Conservation (phyloP, 2,888 invertebrate genomes). For the Junonia oenone region DNA sequence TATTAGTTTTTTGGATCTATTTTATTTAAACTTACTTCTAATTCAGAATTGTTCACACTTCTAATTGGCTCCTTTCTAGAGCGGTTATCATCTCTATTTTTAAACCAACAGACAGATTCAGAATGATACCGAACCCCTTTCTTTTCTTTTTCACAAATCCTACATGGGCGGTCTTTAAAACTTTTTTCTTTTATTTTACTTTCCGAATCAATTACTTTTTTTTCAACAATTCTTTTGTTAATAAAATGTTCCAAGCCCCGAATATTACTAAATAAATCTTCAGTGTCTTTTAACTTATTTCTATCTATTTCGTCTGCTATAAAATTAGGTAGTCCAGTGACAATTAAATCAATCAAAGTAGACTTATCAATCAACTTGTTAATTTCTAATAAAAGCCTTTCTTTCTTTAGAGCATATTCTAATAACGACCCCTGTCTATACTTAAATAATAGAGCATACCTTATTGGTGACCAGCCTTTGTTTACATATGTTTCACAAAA, state of each 20-base stretch:
- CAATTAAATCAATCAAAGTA: no score
- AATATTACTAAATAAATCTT: constrained; percentile 22
- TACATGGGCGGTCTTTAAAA: constrained; percentile 13
- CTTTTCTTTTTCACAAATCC: constrained; percentile 22
- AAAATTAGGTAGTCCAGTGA: no score
- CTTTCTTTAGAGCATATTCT: no score
- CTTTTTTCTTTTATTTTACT: constrained; percentile 18
- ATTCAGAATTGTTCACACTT: constrained; percentile 24
- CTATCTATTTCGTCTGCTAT: constrained; percentile 38
- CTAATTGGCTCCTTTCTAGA: constrained; percentile 17
- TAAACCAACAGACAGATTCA: constrained; percentile 26
- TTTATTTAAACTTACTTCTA: constrained; percentile 26
- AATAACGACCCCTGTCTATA: no score
- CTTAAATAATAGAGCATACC: no score
- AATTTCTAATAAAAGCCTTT: no score
- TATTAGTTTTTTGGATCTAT: constrained; percentile 33
- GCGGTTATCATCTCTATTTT: constrained; percentile 9
- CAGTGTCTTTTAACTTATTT: constrained; percentile 13
- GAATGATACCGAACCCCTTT: constrained; percentile 27
- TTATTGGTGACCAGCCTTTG: no score
- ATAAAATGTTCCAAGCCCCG: constrained; percentile 17
- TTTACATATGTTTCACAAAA: constrained; percentile 32
- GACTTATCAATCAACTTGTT: no score
- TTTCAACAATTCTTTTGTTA: constrained; percentile 8
- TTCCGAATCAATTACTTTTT: constrained; percentile 2